These are phyloP conservation scores for Oscheius sp. DNA, from an alignment of 1,140 invertebrate genomes.

Conservation along the genomic window DNA sequence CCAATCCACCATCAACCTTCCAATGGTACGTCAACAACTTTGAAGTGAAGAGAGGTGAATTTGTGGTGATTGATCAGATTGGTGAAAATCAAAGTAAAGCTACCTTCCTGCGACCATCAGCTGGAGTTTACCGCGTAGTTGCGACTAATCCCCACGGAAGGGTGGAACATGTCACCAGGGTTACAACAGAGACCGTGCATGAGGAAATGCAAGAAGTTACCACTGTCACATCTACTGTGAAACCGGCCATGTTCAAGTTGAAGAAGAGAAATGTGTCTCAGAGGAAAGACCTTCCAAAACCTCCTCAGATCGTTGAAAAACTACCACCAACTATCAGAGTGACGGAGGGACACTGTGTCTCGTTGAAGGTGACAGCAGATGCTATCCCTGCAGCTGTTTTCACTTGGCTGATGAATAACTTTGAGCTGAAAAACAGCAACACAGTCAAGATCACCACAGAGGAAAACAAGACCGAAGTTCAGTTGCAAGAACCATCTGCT, in stretches of 20 bases:
- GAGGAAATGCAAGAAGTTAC: constrained; percentile 17
- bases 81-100: constrained; percentile 36
- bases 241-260: constrained; percentile 28
- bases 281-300: constrained; percentile 43
- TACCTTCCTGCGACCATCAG: constrained; percentile 38
- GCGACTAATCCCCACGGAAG: constrained; percentile 44
- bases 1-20: constrained; percentile 26
- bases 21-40: constrained; percentile 55
- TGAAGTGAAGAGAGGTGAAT: constrained; percentile 38
- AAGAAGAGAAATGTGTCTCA: constrained; percentile 25
- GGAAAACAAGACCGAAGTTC: constrained; percentile 42
- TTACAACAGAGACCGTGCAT: constrained; percentile 35
- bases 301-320: constrained; percentile 42
- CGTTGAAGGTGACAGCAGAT: constrained; percentile 48
- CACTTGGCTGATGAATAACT: constrained; percentile 53
- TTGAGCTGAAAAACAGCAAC: constrained; percentile 49
- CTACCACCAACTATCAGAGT: constrained; percentile 39
- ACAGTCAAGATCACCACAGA: constrained; percentile 44
- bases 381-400: constrained; percentile 51
- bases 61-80: constrained; percentile 26
- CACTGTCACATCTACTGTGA: constrained; percentile 10
- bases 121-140: constrained; percentile 43
- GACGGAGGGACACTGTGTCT: constrained; percentile 38
- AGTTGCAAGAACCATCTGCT: constrained; percentile 40
- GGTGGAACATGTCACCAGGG: constrained; percentile 37